Percentiles rank a stretch among this genome's conserved stretches.
Conservation (phyloP, 1,140 invertebrate species). For the Ceratitis capitata region DNA sequence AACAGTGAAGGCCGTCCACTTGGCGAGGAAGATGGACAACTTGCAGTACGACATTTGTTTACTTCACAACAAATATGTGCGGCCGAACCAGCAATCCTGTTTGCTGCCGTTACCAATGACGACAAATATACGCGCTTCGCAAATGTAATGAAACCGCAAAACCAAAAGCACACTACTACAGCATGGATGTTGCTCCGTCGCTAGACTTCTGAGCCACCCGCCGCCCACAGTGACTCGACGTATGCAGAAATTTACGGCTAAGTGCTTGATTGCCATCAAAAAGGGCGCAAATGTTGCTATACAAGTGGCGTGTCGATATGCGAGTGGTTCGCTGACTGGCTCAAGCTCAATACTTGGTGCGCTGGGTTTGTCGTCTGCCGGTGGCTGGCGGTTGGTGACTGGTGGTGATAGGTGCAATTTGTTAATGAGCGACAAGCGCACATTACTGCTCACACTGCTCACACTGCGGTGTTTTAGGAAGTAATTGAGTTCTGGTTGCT, state of each 20-base stretch:
- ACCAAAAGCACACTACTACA: not conserved
- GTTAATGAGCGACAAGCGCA: constrained; percentile 12
- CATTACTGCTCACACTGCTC: not conserved
- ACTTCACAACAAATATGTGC: not conserved
- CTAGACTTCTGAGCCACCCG: too few relatives aligned
- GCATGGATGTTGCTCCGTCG: not conserved
- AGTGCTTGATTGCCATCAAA: not conserved
- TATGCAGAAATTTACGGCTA: not conserved
- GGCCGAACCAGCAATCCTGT: not conserved
- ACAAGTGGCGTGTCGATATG: not conserved
- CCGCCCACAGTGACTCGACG: not conserved
- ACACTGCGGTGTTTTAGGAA: constrained; percentile 1
- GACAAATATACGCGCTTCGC: not conserved
- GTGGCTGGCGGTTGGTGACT: not conserved
- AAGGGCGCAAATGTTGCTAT: not conserved
- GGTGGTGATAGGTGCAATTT: constrained; percentile 5
- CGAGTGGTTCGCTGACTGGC: too few relatives aligned
- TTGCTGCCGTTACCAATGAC: not conserved
- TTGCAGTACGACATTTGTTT: too few relatives aligned
- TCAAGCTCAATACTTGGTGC: too few relatives aligned
- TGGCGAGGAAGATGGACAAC: constrained; percentile 20
- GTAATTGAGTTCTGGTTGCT: constrained; percentile 11
- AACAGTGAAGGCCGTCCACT: not conserved
- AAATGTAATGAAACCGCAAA: not conserved
- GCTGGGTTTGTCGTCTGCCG: not conserved